Conservation (phyloP, 2,797 vertebrate species). For the Dendrocincla fuliginosa region DNA sequence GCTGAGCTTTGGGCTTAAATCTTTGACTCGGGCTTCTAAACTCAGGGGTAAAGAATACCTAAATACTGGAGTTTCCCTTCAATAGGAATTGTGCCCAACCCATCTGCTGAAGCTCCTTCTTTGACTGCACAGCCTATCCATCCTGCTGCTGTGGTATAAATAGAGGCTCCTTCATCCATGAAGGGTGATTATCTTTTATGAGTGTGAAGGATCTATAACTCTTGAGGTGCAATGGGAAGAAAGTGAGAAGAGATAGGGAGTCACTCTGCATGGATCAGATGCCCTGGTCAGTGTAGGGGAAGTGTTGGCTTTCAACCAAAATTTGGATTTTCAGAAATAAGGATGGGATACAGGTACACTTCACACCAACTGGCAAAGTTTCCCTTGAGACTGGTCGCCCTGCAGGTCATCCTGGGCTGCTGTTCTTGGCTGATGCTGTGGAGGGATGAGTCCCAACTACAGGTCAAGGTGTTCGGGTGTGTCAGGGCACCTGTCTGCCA, state of each 20-base stretch:
- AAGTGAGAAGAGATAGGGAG: conserved; percentile 37
- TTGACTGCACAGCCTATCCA: conserved; percentile 68
- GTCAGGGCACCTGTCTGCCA: neutral
- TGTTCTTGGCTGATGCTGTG: neutral
- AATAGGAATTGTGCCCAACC: neutral
- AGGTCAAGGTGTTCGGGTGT: neutral
- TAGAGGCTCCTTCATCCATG: conserved; percentile 72
- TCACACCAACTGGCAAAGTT: neutral
- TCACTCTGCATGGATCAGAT: neutral
- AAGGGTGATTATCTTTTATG: conserved; percentile 77
- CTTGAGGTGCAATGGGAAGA: conserved; percentile 47
- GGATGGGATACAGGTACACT: neutral
- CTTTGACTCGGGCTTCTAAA: neutral
- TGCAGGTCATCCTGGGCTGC: neutral
- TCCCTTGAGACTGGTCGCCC: neutral
- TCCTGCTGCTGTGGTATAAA: conserved; percentile 58
- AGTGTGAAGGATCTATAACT: conserved; percentile 62
- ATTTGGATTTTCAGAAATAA: neutral
- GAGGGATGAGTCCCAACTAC: neutral
- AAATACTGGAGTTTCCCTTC: neutral
- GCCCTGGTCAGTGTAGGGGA: neutral
- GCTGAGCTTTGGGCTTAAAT: neutral
- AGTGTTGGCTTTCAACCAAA: neutral
- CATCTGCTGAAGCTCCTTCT: conserved; percentile 48
- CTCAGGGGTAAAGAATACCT: neutral